Conservation (phyloP, 2,797 vertebrate genomes). For the Hyperoplus lanceolatus region DNA sequence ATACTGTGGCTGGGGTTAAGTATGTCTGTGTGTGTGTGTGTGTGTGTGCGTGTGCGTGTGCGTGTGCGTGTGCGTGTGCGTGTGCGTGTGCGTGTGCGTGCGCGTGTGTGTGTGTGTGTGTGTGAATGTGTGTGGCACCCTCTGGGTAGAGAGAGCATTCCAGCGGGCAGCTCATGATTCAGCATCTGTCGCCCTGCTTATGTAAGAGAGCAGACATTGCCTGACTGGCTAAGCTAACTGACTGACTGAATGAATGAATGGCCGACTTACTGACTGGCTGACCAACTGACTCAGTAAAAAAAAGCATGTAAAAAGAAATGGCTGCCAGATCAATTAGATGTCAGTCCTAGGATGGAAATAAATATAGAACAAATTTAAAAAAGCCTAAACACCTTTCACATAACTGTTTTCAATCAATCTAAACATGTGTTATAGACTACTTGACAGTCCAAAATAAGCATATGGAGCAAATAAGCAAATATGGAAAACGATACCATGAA, state of each 20-base stretch:
- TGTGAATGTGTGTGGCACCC: conserved; percentile 58
- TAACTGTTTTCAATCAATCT: neutral
- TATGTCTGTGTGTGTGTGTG: conserved; percentile 25
- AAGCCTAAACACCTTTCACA: neutral
- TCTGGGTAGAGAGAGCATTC: conserved; percentile 79
- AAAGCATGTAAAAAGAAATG: conserved; percentile 7
- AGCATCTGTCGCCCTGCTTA: conserved; percentile 85
- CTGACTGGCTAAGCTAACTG: conserved; percentile 58
- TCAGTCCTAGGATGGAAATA: neutral
- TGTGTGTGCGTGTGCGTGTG: conserved; percentile 32
- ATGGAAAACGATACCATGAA: neutral
- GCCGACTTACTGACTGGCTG: conserved; percentile 62
- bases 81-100: conserved; percentile 9
- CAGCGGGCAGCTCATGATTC: conserved; percentile 85
- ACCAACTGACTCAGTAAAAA: conserved; percentile 57
- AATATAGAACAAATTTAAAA: neutral
- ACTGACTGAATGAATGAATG: conserved; percentile 59
- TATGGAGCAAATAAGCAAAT: neutral
- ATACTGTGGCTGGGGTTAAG: conserved; percentile 40
- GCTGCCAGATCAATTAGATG: conserved; percentile 4
- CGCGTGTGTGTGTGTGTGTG: conserved; percentile 17
- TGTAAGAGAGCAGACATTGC: conserved; percentile 75
- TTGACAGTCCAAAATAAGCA: neutral
- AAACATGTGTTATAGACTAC: neutral
- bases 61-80: conserved; percentile 36